Percentiles rank a stretch among this genome's conserved stretches.
These are phyloP conservation scores for Drosophila subpulchrella DNA, from an alignment of 1,140 invertebrate species.

Conservation along the genomic window DNA sequence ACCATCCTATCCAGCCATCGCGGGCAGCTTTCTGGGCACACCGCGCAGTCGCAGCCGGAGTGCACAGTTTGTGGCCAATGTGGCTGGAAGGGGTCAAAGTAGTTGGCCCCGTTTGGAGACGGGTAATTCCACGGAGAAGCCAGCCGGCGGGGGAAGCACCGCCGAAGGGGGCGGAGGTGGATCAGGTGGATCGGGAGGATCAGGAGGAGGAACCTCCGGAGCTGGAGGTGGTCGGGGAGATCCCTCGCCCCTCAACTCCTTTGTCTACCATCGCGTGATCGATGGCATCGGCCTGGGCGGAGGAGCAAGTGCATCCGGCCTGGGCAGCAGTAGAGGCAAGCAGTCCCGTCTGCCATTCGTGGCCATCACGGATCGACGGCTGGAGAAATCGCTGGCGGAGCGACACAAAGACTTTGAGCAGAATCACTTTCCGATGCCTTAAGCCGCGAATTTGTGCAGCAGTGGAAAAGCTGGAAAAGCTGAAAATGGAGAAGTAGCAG, in stretches of 20 bases:
- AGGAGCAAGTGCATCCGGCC: constrained; percentile 4
- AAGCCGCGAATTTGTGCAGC: constrained; percentile 43
- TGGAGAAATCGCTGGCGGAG: constrained; percentile 65
- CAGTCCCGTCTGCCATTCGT: constrained; percentile 77
- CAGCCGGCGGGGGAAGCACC: not conserved
- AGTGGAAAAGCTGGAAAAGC: constrained; percentile 2
- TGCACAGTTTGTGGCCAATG: constrained; percentile 76
- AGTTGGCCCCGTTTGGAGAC: constrained; percentile 27
- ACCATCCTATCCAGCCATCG: constrained; percentile 71
- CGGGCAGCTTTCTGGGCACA: constrained; percentile 63
- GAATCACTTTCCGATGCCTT: constrained; percentile 83
- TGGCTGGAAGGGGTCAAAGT: constrained; percentile 61
- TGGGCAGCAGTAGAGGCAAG: constrained; percentile 57
- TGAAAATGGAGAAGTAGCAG: not conserved
- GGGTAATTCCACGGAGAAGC: constrained; percentile 14
- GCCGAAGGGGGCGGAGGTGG: not conserved
- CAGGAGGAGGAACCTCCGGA: not conserved
- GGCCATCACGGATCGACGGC: constrained; percentile 76
- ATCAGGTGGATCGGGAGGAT: not conserved
- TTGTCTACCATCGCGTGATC: constrained; percentile 78
- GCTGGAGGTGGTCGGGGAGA: constrained; percentile 7
- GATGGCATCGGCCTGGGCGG: constrained; percentile 41
- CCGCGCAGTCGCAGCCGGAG: constrained; percentile 74
- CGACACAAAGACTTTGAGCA: constrained; percentile 81
- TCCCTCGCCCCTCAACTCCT: constrained; percentile 64